These are phyloP conservation scores for Camelus bactrianus DNA, from an alignment of 2,113 vertebrate species.

Conservation along the genomic window DNA sequence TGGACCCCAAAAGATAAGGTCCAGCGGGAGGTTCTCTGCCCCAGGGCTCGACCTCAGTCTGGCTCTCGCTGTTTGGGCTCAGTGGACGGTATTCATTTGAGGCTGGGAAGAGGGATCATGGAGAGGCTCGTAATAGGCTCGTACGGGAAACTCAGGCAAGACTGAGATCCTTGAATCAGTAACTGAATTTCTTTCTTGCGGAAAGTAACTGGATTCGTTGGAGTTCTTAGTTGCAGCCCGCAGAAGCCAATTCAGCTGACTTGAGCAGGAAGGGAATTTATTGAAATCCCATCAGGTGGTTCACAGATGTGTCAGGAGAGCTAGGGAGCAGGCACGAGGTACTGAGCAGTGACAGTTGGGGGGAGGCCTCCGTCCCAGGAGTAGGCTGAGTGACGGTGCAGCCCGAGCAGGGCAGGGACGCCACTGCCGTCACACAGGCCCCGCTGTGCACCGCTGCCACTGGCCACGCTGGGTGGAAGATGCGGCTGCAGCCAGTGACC, in stretches of 20 bases:
- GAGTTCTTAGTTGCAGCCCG: not conserved
- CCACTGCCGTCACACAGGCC: not conserved
- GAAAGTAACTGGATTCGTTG: not conserved
- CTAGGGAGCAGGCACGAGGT: not conserved
- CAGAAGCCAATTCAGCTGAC: not conserved
- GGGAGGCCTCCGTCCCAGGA: not conserved
- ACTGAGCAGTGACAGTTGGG: not conserved
- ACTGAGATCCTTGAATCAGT: not conserved
- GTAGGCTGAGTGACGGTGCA: not conserved
- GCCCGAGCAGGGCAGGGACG: not conserved
- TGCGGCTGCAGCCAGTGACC: not conserved
- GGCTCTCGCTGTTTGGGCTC: not conserved
- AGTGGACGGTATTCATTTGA: not conserved
- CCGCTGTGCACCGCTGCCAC: not conserved
- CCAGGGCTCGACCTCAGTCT: too few species aligned
- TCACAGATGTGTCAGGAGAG: not conserved
- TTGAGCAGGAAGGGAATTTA: not conserved
- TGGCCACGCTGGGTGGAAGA: not conserved
- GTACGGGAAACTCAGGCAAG: not conserved
- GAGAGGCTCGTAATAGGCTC: not conserved
- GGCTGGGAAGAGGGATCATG: not conserved
- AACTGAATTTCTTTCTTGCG: not conserved
- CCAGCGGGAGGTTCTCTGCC: not conserved
- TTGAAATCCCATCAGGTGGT: not conserved
- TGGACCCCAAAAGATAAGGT: not conserved